Base-by-base conservation (phyloP, 2,888 invertebrate genomes). In the Acronicta psi region DNA sequence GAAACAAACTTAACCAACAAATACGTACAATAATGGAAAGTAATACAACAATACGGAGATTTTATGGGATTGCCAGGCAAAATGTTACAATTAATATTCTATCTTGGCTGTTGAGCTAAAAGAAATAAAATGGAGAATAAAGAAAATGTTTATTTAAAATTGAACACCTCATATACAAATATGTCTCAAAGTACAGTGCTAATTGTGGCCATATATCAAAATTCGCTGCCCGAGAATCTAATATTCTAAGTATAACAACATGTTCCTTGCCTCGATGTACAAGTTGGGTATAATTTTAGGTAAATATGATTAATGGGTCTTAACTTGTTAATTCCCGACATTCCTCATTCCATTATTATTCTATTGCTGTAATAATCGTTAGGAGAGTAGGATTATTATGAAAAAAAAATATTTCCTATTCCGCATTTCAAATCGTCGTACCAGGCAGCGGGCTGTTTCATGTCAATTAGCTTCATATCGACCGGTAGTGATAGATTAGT, bases 351-450 rank as follows among this genome's bases (percentile, higher is more conserved):
- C 13, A 49, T 71, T 41, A 66, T 18, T 43, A 59, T 70, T 46
- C 40, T 47, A 50, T 59, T 71, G 40, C 53, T 17, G n/a, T 47
- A 14, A 44, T 17, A 7, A 37, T 47, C 40, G 57, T 55, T 44
- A 59, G 29, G 45, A 55, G 46, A 58, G 56, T 61, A 55, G 49
- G 29, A 62, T 65, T 46, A 53, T 44, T 54, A 53, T 55, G 36
- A 53, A 57, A 62, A 46, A 31, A n/a, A 36, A 2, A 50, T 52
- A 62, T 62, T 76, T 69, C 62, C 73, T 66, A 63, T 66, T 76
- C 59, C 75, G 75, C 59, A 20, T 72, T 73, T 54, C 58, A 41
- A 52, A 50, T 41, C 16, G 34, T 13, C 13, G 45, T 34, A 49
- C 49, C 58, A 60, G 73, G 73, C 42, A 73, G 54, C 53, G 9